A percentile compares a stretch with the other conserved stretches of the same genome.
Conservation (phyloP, 2,888 invertebrate genomes). For the Brachylomia viminalis region DNA sequence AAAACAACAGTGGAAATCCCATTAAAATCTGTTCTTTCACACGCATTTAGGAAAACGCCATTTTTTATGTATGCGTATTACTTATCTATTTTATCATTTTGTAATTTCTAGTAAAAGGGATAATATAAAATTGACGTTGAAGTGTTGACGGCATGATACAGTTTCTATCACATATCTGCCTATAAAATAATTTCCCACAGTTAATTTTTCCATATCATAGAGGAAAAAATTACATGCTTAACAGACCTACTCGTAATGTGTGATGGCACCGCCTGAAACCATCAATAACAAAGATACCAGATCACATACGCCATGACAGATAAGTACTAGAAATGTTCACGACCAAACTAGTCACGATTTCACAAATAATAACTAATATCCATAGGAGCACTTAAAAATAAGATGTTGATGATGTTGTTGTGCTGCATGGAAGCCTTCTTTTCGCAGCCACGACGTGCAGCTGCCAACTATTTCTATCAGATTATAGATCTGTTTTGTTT, state of each 20-base stretch:
- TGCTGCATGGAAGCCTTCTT: too few species aligned
- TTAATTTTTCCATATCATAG: neutral
- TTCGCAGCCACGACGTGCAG: too few species aligned
- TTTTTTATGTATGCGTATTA: too few species aligned
- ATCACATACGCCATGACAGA: neutral
- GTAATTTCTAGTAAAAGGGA: neutral
- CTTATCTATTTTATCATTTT: slow-evolving; percentile 9
- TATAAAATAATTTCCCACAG: neutral
- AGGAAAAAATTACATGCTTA: neutral
- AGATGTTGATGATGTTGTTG: too few species aligned
- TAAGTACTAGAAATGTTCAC: neutral
- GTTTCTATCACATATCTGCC: neutral
- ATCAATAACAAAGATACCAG: slow-evolving; percentile 3
- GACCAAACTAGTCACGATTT: neutral
- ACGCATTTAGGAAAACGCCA: slow-evolving; percentile 6
- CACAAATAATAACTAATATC: neutral
- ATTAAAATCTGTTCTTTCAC: slow-evolving; percentile 46
- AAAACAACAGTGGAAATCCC: slow-evolving; percentile 46
- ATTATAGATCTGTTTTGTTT: too few species aligned
- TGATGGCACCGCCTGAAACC: neutral
- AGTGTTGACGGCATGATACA: neutral
- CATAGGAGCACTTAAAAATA: neutral
- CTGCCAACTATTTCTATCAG: too few species aligned
- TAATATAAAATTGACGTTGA: neutral
- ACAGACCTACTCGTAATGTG: neutral